Evolutionary conservation across 2,888 invertebrate species (phyloP), one percentile per base, ranked within the genome.

Genomic region (Tuberolachnus salignus): DNA sequence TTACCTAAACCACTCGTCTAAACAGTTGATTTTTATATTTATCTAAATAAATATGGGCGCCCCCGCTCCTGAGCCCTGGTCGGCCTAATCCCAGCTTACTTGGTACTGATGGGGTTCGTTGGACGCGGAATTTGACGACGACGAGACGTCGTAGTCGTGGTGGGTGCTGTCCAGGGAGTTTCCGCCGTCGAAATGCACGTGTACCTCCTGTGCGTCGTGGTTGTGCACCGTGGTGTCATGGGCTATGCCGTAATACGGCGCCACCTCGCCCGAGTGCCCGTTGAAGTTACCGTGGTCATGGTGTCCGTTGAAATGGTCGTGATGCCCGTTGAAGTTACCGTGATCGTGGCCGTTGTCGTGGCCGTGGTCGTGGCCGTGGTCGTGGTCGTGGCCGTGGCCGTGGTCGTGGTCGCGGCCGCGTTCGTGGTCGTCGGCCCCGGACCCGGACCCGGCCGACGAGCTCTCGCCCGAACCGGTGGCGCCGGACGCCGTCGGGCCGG

Each of bases 31-130:
- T 34, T 34, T 34, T 34, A 34, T 34, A 34, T 34, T 34, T 34
- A 34, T n/a, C n/a, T 34, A 34, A 34, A 34, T 34, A 4, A n/a
- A 34, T 34, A 34, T 6, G 34, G 34, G 3, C 34, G 34, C 34
- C n/a, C n/a, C n/a, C n/a, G n/a, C n/a, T n/a, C 34, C 34, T 6
- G 3, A 34, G 34, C 34, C 34, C 34, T 34, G 3, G 3, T 4
- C 6, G 34, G 6, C 34, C 34, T 34, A 34, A 3, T 4, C 34
- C 34, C 34, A 6, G 26, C 59, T n/a, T 11, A 80, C 63, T 59
- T 81, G 80, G 21, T 80, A 80, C 55, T 72, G 63, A 23, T 66
- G 80, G 3, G 74, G 67, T 63, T 59, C 73, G 4, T 51, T 74
- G 16, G 46, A 49, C n/a, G 11, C 46, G 0, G 67, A 9, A 3